Conservation (phyloP, 1,140 invertebrate genomes). For the Platorchestia sp. region DNA sequence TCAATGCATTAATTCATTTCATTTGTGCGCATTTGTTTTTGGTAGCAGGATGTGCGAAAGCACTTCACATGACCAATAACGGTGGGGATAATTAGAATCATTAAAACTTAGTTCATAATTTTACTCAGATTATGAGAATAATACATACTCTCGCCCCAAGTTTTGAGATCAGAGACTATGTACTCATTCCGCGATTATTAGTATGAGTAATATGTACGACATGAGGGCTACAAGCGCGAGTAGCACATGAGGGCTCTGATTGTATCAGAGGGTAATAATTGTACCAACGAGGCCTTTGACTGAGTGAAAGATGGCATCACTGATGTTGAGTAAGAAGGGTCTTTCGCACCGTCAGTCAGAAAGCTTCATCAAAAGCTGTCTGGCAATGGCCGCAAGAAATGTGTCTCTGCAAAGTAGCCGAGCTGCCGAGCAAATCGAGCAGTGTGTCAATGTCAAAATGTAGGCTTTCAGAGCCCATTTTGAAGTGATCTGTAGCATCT, state of each 20-base stretch:
- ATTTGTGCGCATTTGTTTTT: not conserved
- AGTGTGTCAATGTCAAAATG: conserved; percentile 41
- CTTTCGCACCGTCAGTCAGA: not conserved
- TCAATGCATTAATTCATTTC: not conserved
- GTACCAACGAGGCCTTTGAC: not conserved
- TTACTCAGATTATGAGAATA: not conserved
- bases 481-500: conserved; percentile 51
- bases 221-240: no score
- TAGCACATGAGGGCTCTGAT: no score
- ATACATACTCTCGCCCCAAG: no score
- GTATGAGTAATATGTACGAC: not conserved
- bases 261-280: not conserved
- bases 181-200: no score
- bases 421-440: not conserved
- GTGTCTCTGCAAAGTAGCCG: not conserved
- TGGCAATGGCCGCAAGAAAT: not conserved
- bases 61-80: not conserved
- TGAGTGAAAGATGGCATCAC: not conserved
- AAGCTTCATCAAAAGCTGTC: not conserved
- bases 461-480: conserved; percentile 13
- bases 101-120: not conserved
- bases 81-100: not conserved
- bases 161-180: no score
- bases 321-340: not conserved
- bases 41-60: not conserved